Conservation (phyloP, 2,113 vertebrate genomes). For the Psophia crepitans region DNA sequence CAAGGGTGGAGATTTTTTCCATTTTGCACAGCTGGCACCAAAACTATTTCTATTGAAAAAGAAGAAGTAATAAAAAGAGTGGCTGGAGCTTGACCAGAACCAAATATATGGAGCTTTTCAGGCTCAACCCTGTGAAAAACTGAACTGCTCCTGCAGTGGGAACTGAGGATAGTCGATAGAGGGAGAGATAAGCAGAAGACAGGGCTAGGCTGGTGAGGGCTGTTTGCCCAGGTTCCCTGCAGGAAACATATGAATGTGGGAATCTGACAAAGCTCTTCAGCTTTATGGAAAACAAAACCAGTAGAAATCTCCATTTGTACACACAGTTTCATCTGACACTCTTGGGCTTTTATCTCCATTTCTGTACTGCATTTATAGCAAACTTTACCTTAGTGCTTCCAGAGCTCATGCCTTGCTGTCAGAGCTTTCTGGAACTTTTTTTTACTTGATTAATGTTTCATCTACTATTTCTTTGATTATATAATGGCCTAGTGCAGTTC, state of each 20-base stretch:
- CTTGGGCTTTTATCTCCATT: not conserved
- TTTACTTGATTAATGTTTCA: not conserved
- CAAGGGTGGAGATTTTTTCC: not conserved
- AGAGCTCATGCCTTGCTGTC: not conserved
- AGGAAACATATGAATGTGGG: not conserved
- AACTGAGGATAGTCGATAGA: not conserved
- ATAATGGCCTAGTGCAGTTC: not conserved
- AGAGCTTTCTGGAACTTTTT: not conserved
- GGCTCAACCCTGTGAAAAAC: not conserved
- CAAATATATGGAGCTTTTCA: not conserved
- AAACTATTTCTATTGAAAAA: not conserved
- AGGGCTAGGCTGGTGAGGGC: not conserved
- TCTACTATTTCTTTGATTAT: not conserved
- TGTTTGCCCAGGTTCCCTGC: not conserved
- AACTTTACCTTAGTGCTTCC: not conserved
- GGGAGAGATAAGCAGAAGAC: not conserved
- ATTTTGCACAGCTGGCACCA: not conserved
- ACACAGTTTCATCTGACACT: not conserved
- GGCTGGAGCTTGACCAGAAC: not conserved
- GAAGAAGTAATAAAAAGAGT: not conserved
- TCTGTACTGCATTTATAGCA: not conserved
- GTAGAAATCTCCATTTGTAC: not conserved
- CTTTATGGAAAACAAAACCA: not conserved
- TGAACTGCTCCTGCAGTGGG: not conserved
- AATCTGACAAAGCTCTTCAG: not conserved